A percentile compares a stretch with the other conserved stretches of the same genome.
These are phyloP conservation scores for Zaprionus obscuricornis DNA, from an alignment of 2,888 invertebrate species.

Conservation along the genomic window DNA sequence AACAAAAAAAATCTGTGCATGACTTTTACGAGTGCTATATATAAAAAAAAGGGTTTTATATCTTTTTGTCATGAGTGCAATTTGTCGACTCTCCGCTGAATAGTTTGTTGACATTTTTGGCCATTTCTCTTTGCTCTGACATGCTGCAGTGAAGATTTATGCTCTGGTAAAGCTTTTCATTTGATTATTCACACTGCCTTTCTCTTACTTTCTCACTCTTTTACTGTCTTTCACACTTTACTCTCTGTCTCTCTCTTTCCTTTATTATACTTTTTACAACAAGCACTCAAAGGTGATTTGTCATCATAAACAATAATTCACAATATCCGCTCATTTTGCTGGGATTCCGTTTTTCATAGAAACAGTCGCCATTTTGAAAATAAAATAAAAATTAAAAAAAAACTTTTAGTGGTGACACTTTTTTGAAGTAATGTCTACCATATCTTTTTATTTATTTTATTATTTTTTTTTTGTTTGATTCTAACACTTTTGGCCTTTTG, in stretches of 20 bases:
- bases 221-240: not conserved
- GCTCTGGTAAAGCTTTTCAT: conserved; percentile 5
- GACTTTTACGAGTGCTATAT: too few relatives aligned
- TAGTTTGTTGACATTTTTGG: conserved; percentile 19
- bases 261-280: not conserved
- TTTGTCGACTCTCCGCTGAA: conserved; percentile 22
- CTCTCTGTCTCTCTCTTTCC: not conserved
- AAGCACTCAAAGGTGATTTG: conserved; percentile 40
- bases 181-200: conserved; percentile 1
- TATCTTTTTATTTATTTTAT: conserved; percentile 8
- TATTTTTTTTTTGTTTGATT: conserved; percentile 21
- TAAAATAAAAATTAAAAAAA: conserved; percentile 2
- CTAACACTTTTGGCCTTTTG: conserved; percentile 28
- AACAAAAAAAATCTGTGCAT: not conserved
- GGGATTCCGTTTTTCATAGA: not conserved
- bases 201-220: not conserved
- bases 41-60: too few relatives aligned
- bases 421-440: conserved; percentile 25
- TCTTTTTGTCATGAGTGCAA: conserved; percentile 19
- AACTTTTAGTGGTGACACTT: conserved; percentile 48
- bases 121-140: conserved; percentile 16
- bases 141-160: conserved; percentile 51
- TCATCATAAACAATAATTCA: conserved; percentile 64
- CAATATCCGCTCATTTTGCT: conserved; percentile 46
- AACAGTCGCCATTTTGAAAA: conserved; percentile 28